phyloP scores from a whole-genome alignment of 1,140 invertebrate species.

The Drosophila truncata region DNA sequence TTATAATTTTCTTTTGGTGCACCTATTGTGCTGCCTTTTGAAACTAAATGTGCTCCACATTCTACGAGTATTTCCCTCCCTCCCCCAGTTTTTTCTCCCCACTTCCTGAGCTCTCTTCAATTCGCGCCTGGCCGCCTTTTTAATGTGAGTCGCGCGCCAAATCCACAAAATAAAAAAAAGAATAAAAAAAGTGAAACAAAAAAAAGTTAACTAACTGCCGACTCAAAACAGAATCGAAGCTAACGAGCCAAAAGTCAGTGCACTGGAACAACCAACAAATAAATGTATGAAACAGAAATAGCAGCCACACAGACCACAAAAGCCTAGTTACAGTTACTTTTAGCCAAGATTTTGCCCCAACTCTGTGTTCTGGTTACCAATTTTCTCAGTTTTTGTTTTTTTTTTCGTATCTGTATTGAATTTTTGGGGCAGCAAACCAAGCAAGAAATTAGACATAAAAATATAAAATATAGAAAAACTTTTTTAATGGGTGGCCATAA shows the following conservation, averaged over 20 bases:
- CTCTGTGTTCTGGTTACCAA: slow-evolving; percentile 35
- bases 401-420: background rate
- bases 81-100: background rate
- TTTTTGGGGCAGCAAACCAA: slow-evolving; percentile 27
- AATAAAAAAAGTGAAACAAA: slow-evolving; percentile 24
- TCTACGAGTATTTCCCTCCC: slow-evolving; percentile 23
- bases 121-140: slow-evolving; percentile 63
- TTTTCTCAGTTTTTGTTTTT: slow-evolving; percentile 6
- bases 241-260: slow-evolving; percentile 74
- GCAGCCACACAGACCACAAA: slow-evolving; percentile 27
- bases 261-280: slow-evolving; percentile 62
- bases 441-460: slow-evolving; percentile 25
- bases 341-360: slow-evolving; percentile 53
- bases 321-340: slow-evolving; percentile 53
- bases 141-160: slow-evolving; percentile 68
- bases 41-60: slow-evolving; percentile 60
- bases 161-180: slow-evolving; percentile 43
- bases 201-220: slow-evolving; percentile 62
- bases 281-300: slow-evolving; percentile 26
- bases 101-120: slow-evolving; percentile 43
- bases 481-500: slow-evolving; percentile 7
- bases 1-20: slow-evolving; percentile 7
- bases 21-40: slow-evolving; percentile 23
- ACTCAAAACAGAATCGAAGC: slow-evolving; percentile 58
- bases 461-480: slow-evolving; percentile 6